Conservation (phyloP, 2,113 vertebrate species). For the Galemys pyrenaicus region DNA sequence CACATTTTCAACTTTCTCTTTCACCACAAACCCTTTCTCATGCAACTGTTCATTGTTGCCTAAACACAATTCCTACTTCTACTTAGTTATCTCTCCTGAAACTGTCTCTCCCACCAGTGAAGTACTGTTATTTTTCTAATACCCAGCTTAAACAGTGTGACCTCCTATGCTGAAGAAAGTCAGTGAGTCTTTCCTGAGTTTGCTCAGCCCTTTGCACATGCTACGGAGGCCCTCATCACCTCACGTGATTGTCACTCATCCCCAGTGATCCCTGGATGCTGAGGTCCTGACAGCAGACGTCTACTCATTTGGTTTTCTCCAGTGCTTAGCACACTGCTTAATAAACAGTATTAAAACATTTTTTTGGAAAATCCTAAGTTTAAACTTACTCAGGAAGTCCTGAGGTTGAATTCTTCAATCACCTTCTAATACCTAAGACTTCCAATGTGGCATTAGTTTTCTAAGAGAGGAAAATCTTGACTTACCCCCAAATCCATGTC, state of each 20-base stretch:
- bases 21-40: neutral
- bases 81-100: neutral
- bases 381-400: neutral
- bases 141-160: neutral
- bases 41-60: neutral
- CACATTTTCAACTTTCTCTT: neutral
- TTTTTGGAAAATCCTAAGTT: neutral
- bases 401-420: neutral
- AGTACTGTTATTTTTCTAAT: neutral
- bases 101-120: neutral
- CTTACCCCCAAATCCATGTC: neutral
- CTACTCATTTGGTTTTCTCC: neutral
- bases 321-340: neutral
- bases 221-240: neutral
- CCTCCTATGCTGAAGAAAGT: neutral
- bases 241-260: no score
- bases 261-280: neutral
- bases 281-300: neutral
- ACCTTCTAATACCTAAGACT: neutral
- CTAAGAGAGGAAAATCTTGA: neutral
- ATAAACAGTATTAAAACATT: neutral
- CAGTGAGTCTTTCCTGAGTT: neutral
- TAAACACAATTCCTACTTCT: neutral
- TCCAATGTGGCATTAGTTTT: neutral
- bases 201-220: neutral